A percentile compares a stretch with the other conserved stretches of the same genome.
These are phyloP conservation scores for Ictalurus furcatus DNA, from an alignment of 2,113 vertebrate genomes.

Conservation along the genomic window DNA sequence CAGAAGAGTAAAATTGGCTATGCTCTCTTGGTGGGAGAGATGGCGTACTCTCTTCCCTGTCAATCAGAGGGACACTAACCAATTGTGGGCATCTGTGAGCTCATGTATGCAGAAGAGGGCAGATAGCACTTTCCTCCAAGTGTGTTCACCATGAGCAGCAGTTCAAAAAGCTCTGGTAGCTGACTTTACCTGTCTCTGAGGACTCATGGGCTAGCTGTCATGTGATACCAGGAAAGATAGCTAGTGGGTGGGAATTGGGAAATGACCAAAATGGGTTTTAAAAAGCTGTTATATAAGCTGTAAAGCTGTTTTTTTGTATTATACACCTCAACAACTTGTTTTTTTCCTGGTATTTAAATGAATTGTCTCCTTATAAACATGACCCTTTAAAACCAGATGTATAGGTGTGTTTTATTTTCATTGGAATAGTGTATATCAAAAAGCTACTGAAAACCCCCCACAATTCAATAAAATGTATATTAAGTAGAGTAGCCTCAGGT, in stretches of 20 bases:
- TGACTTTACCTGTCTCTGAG: not conserved
- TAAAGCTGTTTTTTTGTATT: not conserved
- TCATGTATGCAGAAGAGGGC: not conserved
- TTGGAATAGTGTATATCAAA: not conserved
- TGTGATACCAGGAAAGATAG: not conserved
- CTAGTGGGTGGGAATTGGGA: not conserved
- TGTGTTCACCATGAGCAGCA: not conserved
- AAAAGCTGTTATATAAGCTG: not conserved
- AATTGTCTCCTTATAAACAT: not conserved
- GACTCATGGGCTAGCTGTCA: not conserved
- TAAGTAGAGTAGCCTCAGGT: not conserved
- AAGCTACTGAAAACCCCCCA: not conserved
- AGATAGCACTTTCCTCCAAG: not conserved
- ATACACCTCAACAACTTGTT: not conserved
- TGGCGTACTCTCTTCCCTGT: not conserved
- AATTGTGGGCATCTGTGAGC: not conserved
- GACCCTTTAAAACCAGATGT: not conserved
- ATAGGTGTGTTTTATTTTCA: not conserved
- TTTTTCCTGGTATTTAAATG: not conserved
- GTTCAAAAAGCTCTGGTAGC: not conserved
- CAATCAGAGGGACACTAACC: not conserved
- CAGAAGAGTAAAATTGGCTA: not conserved
- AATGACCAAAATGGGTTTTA: not conserved
- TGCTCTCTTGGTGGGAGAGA: not conserved
- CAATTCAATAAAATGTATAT: not conserved